phyloP scores from a whole-genome alignment of 2,888 invertebrate species.

The Andrena trimmerana region DNA sequence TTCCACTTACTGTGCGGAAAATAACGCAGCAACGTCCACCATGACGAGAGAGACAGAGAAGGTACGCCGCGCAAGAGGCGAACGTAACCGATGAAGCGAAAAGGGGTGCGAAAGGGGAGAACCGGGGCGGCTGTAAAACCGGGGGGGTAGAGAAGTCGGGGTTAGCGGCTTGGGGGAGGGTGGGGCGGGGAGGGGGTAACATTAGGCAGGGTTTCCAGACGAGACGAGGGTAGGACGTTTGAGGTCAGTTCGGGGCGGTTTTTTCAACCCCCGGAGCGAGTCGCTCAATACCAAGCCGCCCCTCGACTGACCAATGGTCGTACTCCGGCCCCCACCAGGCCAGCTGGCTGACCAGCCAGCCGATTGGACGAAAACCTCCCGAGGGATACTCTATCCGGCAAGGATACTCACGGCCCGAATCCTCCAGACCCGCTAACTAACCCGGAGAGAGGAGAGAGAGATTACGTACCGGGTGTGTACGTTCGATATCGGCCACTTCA shows the following conservation, averaged over 20 bases:
- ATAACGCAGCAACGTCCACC: slow-evolving; percentile 47
- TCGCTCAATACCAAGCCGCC: slow-evolving; percentile 84
- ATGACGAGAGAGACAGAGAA: slow-evolving; percentile 43
- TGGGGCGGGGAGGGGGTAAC: slow-evolving; percentile 63
- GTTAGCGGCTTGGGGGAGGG: slow-evolving; percentile 52
- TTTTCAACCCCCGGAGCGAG: slow-evolving; percentile 83
- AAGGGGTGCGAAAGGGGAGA: slow-evolving; percentile 60
- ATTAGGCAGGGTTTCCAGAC: slow-evolving; percentile 82
- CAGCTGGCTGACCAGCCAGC: slow-evolving; percentile 81
- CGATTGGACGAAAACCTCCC: slow-evolving; percentile 82
- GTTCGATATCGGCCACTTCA: slow-evolving; percentile 59
- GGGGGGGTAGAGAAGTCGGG: slow-evolving; percentile 56
- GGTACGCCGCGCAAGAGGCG: slow-evolving; percentile 42
- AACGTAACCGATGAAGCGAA: slow-evolving; percentile 68
- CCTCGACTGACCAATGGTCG: slow-evolving; percentile 84
- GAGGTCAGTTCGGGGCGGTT: slow-evolving; percentile 85
- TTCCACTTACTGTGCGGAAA: neutral
- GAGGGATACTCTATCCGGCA: slow-evolving; percentile 80
- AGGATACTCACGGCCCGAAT: slow-evolving; percentile 78
- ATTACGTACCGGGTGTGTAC: slow-evolving; percentile 81
- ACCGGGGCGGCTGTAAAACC: slow-evolving; percentile 60
- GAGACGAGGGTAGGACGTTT: slow-evolving; percentile 84
- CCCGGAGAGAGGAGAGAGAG: slow-evolving; percentile 78
- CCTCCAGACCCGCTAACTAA: slow-evolving; percentile 82
- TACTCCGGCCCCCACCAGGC: slow-evolving; percentile 80